Evolutionary conservation across 2,113 vertebrate species (phyloP), one percentile per base, ranked within the genome.

Genomic region (Gyps fulvus): DNA sequence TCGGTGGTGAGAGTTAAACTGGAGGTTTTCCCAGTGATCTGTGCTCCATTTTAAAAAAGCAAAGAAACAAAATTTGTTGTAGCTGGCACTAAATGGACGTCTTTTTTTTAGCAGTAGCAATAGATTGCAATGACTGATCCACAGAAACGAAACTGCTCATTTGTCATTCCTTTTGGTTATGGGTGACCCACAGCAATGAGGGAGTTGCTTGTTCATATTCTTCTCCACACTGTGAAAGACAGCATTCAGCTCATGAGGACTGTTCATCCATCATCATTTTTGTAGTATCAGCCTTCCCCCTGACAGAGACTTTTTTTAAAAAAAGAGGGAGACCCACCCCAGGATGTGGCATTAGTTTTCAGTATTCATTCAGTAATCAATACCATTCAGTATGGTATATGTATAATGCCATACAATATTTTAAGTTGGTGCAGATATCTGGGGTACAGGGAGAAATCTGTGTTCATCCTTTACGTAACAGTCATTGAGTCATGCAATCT

Each of bases 381-480:
- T 55, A 54, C 31, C 8, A 27, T 52, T 74, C 55, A 27, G 43
- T 42, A 79, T 11, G 31, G 38, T 40, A 16, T 42, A 89, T 5
- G 26, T 66, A n/a, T 50, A 77, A 87, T 52, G 50, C 25, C 58
- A 49, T 31, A 34, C 7, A 42, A 2, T 58, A 76, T 59, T 92
- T 89, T n/a, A 70, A 66, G 34, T 45, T 88, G 70, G 21, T 72
- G 58, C 40, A 43, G 36, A n/a, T 91, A 87, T 54, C 25, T 69
- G 78, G n/a, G 43, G 72, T 95, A 89, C 52, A 87, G 77, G 70
- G 78, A 80, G 40, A 95, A 93, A 92, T 79, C 89, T 50, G 52
- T 54, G 47, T 89, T 95, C 89, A 95, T 92, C 91, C 58, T 94
- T 95, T 94, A 89, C 16, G 6, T 94, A 95, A 95, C 86, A 92